Base-by-base conservation (phyloP, 2,888 invertebrate species). In the Hypomecis punctinalis region DNA sequence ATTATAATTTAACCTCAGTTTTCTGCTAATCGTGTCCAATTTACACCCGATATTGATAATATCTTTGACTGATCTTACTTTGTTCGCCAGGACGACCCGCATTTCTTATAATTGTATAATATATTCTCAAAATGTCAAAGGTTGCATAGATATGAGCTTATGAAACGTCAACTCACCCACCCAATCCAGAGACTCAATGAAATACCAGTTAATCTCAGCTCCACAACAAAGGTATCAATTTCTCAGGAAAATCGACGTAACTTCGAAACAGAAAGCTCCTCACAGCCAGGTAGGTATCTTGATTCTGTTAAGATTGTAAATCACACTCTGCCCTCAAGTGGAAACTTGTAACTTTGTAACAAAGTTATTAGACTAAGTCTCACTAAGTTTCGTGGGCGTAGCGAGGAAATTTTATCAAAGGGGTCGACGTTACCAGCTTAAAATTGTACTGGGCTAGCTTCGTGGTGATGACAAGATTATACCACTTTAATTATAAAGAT, bases 281-380 rank as follows among this genome's bases (percentile, higher is more conserved):
- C 52, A 52, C 52, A 56, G 60, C 11, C 63, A 60, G 64, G 63
- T 55, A 69, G 66, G 69, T 72, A 65, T 63, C 61, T 68, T 66
- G 71, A 73, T 74, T 73, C 64, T 67, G 67, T 68, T 66, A 61
- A 72, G 72, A 75, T 76, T 76, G 69, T 74, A 72, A 78, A 80
- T 76, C 73, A 73, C 68, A 70, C 71, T 72, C 67, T 56, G 63
- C 53, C 70, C 65, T 67, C 63, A 61, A 68, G 67, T 69, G 42
- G 66, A 67, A 71, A 73, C 74, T 72, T 71, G 68, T 67, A 70
- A 74, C 74, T 79, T 70, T 69, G 67, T 72, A 71, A 65, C 62
- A 62, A 73, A 73, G 72, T 76, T 76, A 75, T 69, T 60, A 64
- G 61, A 66, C 65, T 61, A 60, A 62, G 42, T 43, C 63, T 10